These are phyloP conservation scores for Eupithecia abbreviata DNA, from an alignment of 2,888 invertebrate genomes.

Conservation along the genomic window DNA sequence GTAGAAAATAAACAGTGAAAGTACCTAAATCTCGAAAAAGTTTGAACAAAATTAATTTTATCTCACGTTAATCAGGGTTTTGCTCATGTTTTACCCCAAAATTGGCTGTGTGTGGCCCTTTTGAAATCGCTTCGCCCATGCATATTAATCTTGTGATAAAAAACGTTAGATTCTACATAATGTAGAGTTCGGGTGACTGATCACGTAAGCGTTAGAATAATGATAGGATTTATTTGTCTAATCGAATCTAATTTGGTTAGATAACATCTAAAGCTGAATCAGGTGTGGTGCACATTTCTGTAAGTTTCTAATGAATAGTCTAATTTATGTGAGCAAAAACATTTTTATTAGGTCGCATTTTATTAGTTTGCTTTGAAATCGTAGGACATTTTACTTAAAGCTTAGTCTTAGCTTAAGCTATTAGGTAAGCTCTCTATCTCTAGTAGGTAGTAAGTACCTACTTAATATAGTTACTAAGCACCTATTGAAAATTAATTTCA, in stretches of 20 bases:
- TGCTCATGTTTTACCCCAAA: constrained; percentile 25
- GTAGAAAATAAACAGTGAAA: background rate
- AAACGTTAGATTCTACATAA: constrained; percentile 32
- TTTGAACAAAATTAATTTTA: constrained; percentile 16
- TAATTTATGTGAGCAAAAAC: background rate
- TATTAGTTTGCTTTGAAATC: background rate
- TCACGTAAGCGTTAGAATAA: constrained; percentile 34
- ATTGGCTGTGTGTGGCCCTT: constrained; percentile 13
- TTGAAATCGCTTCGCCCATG: constrained; percentile 21
- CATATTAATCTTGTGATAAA: constrained; percentile 32
- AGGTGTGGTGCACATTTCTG: constrained; percentile 15
- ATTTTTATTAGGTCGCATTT: background rate
- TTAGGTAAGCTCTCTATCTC: background rate
- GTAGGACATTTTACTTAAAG: background rate
- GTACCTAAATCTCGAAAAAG: background rate
- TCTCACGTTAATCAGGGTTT: constrained; percentile 20
- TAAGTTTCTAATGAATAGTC: background rate
- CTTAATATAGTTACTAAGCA: background rate
- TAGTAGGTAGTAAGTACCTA: background rate
- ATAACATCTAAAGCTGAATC: constrained; percentile 36
- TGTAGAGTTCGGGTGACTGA: constrained; percentile 10
- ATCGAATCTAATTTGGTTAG: constrained; percentile 30
- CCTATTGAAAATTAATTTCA: background rate
- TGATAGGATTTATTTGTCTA: constrained; percentile 40
- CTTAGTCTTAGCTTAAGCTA: too few relatives aligned